Evolutionary conservation across 2,113 vertebrate species (phyloP), one percentile per base, ranked within the genome.

Genomic region (Daboia siamensis): DNA sequence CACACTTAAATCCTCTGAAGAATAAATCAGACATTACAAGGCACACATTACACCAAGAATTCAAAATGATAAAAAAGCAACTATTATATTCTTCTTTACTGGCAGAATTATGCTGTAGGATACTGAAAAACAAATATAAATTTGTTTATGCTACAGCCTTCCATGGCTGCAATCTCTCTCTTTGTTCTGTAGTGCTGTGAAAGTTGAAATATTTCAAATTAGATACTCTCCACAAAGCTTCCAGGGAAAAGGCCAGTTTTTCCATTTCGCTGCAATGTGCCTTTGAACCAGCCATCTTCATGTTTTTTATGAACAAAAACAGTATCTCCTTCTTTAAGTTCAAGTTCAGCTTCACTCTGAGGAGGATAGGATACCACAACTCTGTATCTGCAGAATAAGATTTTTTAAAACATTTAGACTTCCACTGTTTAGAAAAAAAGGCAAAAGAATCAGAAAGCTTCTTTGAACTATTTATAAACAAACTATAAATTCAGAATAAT

Each of bases 231-330:
- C 51, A 99, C 99, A 74, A 99, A 99, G 98, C 99, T 99, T 95
- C 99, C 99, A 0, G 99, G 99, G 95, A 99, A 99, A 90, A 99
- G 98, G 46, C 99, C 99, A 0, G 99, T 99, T 96, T 99, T 98
- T 94, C 99, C 99, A 59, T 99, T 99, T 17, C 99, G 98, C 90
- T 99, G 99, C 91, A 99, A 98, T 0, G 99, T 99, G 95, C 99
- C 99, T 98, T 99, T 99, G 97, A 99, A 99, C 99, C 99, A 99
- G 97, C 99, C 99, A 44, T 99, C 99, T 93, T 99, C 99, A 2
- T 99, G 97, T 90, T 99, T 99, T 95, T 98, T 98, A 97, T 99
- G 99, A 44, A 99, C 99, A 88, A 99, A 99, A 95, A 99, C 99
- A 87, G 99, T 98, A 96, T 99, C 99, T n/a, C 99, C 99, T 97